These are phyloP conservation scores for Apostichopus parvimensis DNA, from an alignment of 35 echinoderm and acorn worm species.

Conservation along the genomic window DNA sequence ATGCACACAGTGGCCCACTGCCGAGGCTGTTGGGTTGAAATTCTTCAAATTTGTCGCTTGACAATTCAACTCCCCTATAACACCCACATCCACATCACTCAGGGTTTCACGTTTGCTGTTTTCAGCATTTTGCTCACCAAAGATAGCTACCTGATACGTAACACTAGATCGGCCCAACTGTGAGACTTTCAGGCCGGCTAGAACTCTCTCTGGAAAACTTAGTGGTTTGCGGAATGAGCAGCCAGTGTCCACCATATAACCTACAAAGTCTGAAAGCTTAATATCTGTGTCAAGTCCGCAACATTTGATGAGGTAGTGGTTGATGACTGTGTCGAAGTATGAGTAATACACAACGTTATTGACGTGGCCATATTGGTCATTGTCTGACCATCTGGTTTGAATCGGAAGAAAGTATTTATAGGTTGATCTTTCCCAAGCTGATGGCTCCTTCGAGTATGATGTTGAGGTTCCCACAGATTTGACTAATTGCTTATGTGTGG, in stretches of 20 bases:
- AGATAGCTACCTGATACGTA: constrained; percentile 76
- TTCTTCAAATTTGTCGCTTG: constrained; percentile 3
- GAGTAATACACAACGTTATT: constrained; percentile 93
- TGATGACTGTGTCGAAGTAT: constrained; percentile 89
- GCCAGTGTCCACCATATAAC: constrained; percentile 81
- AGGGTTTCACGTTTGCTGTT: neutral
- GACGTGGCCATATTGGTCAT: constrained; percentile 89
- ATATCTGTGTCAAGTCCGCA: constrained; percentile 65
- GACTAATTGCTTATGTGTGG: neutral
- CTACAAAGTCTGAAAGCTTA: constrained; percentile 62
- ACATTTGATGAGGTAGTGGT: constrained; percentile 80
- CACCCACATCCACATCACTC: neutral
- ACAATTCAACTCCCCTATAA: neutral
- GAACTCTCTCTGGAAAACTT: constrained; percentile 70
- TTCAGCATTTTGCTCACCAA: constrained; percentile 47
- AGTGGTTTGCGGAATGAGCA: constrained; percentile 75
- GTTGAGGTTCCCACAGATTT: neutral
- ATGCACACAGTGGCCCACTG: constrained; percentile 89
- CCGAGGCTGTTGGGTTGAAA: constrained; percentile 60
- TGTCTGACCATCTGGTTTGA: constrained; percentile 82
- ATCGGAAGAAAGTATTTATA: constrained; percentile 92
- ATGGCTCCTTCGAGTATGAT: neutral
- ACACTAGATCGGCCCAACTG: constrained; percentile 84
- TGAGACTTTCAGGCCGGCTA: constrained; percentile 71
- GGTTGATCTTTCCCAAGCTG: constrained; percentile 57